Conservation (phyloP, 35 echinoderm and acorn worm genomes). For the Ophiothrix spiculata region DNA sequence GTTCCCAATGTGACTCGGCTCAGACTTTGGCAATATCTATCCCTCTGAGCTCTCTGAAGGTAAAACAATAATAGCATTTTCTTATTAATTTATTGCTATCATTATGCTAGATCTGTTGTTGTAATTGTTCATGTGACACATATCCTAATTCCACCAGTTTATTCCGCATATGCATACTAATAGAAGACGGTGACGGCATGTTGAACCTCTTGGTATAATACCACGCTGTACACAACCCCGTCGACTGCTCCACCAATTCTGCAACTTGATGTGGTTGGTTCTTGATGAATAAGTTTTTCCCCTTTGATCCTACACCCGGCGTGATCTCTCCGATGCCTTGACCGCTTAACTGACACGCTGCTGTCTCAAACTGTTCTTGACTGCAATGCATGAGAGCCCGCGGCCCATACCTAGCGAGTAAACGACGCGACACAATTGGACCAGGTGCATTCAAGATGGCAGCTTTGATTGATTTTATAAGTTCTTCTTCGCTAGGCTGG, state of each 20-base stretch:
- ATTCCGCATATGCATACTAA: neutral
- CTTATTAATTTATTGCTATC: too few relatives aligned
- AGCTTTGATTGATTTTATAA: too few relatives aligned
- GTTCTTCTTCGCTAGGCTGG: too few relatives aligned
- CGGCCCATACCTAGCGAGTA: neutral
- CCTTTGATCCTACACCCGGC: neutral
- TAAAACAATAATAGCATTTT: too few relatives aligned
- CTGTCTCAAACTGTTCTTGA: neutral
- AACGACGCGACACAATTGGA: neutral
- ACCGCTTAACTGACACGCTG: neutral
- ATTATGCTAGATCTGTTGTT: too few relatives aligned
- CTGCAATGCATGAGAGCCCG: neutral
- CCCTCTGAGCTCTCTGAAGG: too few relatives aligned
- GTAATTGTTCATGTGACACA: neutral
- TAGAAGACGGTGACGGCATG: neutral
- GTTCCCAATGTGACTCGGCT: too few relatives aligned
- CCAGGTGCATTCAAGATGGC: neutral
- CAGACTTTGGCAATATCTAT: too few relatives aligned
- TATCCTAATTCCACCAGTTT: neutral
- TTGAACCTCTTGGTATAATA: neutral
- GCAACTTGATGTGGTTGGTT: neutral
- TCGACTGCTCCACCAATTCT: neutral
- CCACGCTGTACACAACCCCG: neutral
- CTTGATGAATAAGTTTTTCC: neutral
- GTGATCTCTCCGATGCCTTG: neutral